Evolutionary conservation across 92 coral and sea anemone species (phyloP), one percentile per base, ranked within the genome.

Genomic region (Desmophyllum pertusum): DNA sequence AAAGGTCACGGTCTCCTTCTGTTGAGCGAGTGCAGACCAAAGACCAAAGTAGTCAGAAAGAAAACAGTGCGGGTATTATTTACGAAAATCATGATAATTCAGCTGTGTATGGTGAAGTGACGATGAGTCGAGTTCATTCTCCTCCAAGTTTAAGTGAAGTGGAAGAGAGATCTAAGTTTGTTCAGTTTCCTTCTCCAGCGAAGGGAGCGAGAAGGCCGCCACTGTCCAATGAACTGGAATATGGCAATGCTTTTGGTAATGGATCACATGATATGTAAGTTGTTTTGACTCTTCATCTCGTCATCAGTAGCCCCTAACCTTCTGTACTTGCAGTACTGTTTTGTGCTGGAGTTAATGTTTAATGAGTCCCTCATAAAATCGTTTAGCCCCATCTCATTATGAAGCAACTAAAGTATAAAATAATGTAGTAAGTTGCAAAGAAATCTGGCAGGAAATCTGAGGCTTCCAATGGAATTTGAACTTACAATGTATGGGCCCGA

Each of bases 101-200:
- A 21, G 74, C 77, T 10, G 77, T 71, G 59, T 75, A 36, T 46
- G 86, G 79, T 51, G 75, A 52, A 27, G 85, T 75, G 43, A 68
- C 82, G 46, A 45, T 57, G 33, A 84, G 73, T 57, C 79, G 79
- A 21, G 77, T 55, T 57, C 79, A 73, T 15, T 40, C 88, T 8
- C 83, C 84, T 17, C 86, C 90, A 45, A 84, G 42, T 31, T 73
- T 87, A 64, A 92, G 85, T 61, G 93, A 94, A 83, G 76, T 92
- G 1, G 89, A 92, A 43, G 98, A 94, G 76, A 89, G 98, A 55
- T 94, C 98, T 6, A 92, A 90, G 78, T 94, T 83, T 78, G 90
- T 90, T 29, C 98, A 94, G 87, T 94, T 94, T 66, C 95, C 98
- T 6, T 94, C 98, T 6, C 98, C 98, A 3, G 84, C 84, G 0